phyloP scores from a whole-genome alignment of 2,113 vertebrate species.

The Cottus gobio region DNA sequence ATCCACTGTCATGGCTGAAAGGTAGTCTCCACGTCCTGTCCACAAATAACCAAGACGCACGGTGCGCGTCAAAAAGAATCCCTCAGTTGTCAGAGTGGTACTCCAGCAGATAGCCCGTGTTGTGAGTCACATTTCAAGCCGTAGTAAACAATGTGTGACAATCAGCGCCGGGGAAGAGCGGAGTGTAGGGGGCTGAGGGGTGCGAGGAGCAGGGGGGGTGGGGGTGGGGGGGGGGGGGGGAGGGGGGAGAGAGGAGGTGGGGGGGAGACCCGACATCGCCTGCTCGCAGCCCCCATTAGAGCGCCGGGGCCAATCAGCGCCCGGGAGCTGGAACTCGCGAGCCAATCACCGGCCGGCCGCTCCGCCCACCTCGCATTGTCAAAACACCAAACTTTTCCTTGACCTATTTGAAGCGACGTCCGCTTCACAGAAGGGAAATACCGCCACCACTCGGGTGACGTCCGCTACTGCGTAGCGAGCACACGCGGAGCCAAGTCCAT shows the following conservation, averaged over 20 bases:
- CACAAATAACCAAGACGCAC: constrained; percentile 75
- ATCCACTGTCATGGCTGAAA: constrained; percentile 83
- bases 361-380: constrained; percentile 77
- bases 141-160: constrained; percentile 84
- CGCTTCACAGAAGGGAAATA: constrained; percentile 72
- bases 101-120: constrained; percentile 78
- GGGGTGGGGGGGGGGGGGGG: constrained; percentile 16
- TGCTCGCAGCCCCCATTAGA: constrained; percentile 69
- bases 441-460: constrained; percentile 68
- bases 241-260: not conserved
- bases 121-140: constrained; percentile 85
- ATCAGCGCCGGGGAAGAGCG: constrained; percentile 62
- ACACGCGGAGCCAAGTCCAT: not conserved
- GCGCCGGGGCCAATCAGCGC: constrained; percentile 76
- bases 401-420: constrained; percentile 70
- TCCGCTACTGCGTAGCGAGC: constrained; percentile 29
- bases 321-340: constrained; percentile 63
- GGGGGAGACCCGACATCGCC: constrained; percentile 61
- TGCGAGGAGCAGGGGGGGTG: not conserved
- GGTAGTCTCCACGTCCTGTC: constrained; percentile 74
- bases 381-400: constrained; percentile 84
- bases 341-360: constrained; percentile 74
- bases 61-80: constrained; percentile 76
- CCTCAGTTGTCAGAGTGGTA: constrained; percentile 77
- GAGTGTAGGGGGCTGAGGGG: constrained; percentile 40